Percentiles rank a stretch among this genome's conserved stretches.
Conservation (phyloP, 2,888 invertebrate genomes). For the Sialis fuliginosa region DNA sequence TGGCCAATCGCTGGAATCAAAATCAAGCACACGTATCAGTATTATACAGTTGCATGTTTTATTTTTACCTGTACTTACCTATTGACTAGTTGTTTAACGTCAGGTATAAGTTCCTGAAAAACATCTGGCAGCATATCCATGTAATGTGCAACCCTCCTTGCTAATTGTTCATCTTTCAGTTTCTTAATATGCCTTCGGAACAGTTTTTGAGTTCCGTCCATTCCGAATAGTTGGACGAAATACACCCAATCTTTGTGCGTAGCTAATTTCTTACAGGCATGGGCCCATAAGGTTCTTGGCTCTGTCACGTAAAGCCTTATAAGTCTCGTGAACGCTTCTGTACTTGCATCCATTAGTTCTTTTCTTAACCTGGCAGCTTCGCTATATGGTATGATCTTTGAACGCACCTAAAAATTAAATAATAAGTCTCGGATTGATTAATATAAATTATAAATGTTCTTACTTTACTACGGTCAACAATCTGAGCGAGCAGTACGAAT, state of each 20-base stretch:
- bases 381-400: constrained; percentile 51
- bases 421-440: background rate
- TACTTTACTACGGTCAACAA: constrained; percentile 79
- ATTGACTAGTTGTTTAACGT: constrained; percentile 46
- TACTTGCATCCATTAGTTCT: constrained; percentile 76
- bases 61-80: constrained; percentile 23
- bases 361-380: constrained; percentile 76
- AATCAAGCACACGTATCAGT: constrained; percentile 9
- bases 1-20: constrained; percentile 63
- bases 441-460: constrained; percentile 32
- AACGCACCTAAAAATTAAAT: constrained; percentile 15
- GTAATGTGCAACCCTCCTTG: constrained; percentile 56
- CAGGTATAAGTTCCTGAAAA: constrained; percentile 61
- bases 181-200: constrained; percentile 65
- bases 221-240: constrained; percentile 78
- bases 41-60: too few relatives aligned
- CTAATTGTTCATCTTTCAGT: constrained; percentile 63
- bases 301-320: constrained; percentile 70
- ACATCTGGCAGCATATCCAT: constrained; percentile 61
- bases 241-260: constrained; percentile 79
- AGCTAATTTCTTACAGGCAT: constrained; percentile 68
- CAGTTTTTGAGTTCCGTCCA: constrained; percentile 44
- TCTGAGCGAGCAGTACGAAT: constrained; percentile 75
- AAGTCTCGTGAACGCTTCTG: constrained; percentile 76
- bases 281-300: constrained; percentile 72